Percentiles rank a stretch among this genome's conserved stretches.
These are phyloP conservation scores for Anas georgica DNA, from an alignment of 2,797 vertebrate genomes.

Conservation along the genomic window DNA sequence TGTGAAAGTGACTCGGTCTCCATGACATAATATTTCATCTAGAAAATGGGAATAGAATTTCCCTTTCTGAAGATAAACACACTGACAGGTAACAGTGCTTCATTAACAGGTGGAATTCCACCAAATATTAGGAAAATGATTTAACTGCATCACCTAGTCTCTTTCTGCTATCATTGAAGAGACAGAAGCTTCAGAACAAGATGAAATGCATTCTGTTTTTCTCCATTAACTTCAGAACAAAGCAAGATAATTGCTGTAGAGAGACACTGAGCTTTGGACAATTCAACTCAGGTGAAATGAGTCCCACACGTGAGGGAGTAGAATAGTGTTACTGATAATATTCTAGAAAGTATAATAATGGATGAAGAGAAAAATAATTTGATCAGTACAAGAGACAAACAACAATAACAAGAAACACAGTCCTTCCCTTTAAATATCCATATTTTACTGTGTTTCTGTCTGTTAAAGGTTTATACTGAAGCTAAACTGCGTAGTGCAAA, in stretches of 20 bases:
- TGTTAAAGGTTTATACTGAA: background rate
- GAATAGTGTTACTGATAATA: background rate
- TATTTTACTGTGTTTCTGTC: background rate
- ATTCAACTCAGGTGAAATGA: background rate
- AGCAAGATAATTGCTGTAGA: background rate
- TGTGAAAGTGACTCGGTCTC: background rate
- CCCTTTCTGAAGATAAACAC: background rate
- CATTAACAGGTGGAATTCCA: background rate
- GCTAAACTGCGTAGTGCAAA: background rate
- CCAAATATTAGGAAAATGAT: background rate
- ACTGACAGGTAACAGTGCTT: background rate
- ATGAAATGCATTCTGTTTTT: background rate
- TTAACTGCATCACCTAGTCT: background rate
- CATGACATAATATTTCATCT: background rate
- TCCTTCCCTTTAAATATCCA: background rate
- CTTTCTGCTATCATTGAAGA: background rate
- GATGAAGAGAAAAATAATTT: background rate
- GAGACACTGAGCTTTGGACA: background rate
- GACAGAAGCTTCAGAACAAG: background rate
- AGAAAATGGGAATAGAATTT: background rate
- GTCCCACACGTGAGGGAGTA: background rate
- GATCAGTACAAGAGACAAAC: accelerated
- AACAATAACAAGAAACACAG: background rate
- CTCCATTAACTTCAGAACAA: background rate
- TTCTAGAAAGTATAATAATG: background rate